These are phyloP conservation scores for Harmothoe impar DNA, from an alignment of 2,888 invertebrate species.

Conservation along the genomic window DNA sequence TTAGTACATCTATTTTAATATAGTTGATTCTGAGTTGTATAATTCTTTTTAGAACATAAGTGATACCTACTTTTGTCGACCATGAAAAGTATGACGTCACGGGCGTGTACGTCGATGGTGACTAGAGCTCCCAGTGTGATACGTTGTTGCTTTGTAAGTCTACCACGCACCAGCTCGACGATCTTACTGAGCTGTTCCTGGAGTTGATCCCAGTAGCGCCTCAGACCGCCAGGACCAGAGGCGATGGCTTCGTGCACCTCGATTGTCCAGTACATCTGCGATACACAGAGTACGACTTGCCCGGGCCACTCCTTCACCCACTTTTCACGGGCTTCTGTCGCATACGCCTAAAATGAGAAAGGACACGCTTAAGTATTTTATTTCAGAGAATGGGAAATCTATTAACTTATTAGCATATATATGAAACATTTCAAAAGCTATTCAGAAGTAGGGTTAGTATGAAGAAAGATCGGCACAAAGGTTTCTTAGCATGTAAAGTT, in stretches of 20 bases:
- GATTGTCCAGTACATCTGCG: conserved; percentile 92
- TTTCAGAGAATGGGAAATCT: neutral
- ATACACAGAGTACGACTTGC: conserved; percentile 91
- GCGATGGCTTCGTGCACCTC: conserved; percentile 90
- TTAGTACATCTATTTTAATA: too few relatives aligned
- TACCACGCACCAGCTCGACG: conserved; percentile 91
- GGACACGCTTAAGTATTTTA: neutral
- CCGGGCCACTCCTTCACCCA: conserved; percentile 98
- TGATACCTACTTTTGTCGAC: conserved; percentile 78
- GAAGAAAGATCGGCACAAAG: too few relatives aligned
- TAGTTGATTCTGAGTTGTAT: too few relatives aligned
- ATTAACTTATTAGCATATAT: too few relatives aligned
- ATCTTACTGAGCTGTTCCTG: conserved; percentile 89
- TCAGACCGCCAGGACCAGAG: conserved; percentile 86
- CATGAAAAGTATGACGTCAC: conserved; percentile 90
- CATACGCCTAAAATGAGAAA: conserved; percentile 79
- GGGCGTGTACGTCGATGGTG: conserved; percentile 95
- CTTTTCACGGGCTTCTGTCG: conserved; percentile 84
- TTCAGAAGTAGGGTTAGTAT: too few relatives aligned
- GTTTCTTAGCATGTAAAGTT: too few relatives aligned
- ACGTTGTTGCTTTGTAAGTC: conserved; percentile 92
- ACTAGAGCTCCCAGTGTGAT: conserved; percentile 95
- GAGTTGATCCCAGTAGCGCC: conserved; percentile 86
- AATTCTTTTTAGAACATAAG: neutral
- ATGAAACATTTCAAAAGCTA: too few relatives aligned